Conservation (phyloP, 1,140 invertebrate genomes). For the Papilio machaon region DNA sequence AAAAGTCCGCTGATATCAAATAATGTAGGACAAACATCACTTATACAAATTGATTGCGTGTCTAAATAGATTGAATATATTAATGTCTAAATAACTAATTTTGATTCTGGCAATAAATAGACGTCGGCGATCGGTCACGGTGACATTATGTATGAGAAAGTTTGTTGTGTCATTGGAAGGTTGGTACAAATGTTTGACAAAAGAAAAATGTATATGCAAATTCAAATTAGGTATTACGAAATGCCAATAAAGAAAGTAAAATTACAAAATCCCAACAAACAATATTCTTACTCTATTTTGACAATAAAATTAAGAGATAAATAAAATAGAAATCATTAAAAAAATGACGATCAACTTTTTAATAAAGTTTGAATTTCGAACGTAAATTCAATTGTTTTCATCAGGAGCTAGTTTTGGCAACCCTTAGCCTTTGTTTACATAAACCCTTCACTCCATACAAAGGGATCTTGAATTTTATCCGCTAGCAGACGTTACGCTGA, state of each 20-base stretch:
- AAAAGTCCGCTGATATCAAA: conserved; percentile 24
- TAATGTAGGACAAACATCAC: conserved; percentile 44
- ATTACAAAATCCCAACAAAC: not conserved
- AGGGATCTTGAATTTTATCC: conserved; percentile 13
- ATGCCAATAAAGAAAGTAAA: not conserved
- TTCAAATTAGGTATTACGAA: conserved; percentile 6
- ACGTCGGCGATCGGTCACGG: conserved; percentile 39
- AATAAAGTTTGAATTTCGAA: not conserved
- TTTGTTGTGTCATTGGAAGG: conserved; percentile 36
- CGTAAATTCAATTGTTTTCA: not conserved
- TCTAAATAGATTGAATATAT: conserved; percentile 48
- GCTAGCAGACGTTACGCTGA: conserved; percentile 32
- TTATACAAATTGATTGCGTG: conserved; percentile 50
- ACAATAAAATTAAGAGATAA: not conserved
- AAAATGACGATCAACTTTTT: not conserved
- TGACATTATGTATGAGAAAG: conserved; percentile 40
- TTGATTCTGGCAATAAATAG: conserved; percentile 43
- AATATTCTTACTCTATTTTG: not conserved
- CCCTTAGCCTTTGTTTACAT: conserved; percentile 17
- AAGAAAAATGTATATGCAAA: conserved; percentile 13
- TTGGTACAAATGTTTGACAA: conserved; percentile 35
- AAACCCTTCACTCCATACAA: conserved; percentile 26
- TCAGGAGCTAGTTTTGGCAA: conserved; percentile 8
- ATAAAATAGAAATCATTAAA: not conserved
- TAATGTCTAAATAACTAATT: conserved; percentile 45